Percentiles rank a stretch among this genome's conserved stretches.
Evolutionary conservation across 2,888 invertebrate species (phyloP).

Genomic region (Epistrophe grossulariae): DNA sequence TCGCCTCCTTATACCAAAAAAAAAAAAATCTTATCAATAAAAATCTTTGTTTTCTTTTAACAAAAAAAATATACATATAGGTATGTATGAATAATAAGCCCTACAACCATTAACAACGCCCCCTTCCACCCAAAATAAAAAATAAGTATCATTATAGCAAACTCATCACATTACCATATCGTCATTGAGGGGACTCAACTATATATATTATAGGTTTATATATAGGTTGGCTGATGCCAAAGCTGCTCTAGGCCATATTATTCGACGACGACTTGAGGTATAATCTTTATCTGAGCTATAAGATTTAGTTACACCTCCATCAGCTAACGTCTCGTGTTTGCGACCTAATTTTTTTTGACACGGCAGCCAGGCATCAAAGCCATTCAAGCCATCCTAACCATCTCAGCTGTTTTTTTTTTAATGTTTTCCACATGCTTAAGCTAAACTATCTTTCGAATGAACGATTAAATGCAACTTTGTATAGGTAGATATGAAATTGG

Average conservation of each 20-base stretch:
- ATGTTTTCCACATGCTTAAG: slow-evolving; percentile 49
- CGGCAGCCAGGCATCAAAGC: slow-evolving; percentile 46
- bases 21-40: slow-evolving; percentile 49
- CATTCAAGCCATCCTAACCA: slow-evolving; percentile 42
- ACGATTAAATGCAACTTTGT: slow-evolving; percentile 67
- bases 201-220: neutral
- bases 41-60: slow-evolving; percentile 44
- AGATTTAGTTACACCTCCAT: slow-evolving; percentile 57
- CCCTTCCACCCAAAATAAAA: slow-evolving; percentile 34
- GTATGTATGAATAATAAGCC: slow-evolving; percentile 13
- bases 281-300: slow-evolving; percentile 25
- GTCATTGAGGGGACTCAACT: slow-evolving; percentile 31
- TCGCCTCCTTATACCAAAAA: neutral
- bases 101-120: slow-evolving; percentile 25
- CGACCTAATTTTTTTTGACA: slow-evolving; percentile 68
- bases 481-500: neutral
- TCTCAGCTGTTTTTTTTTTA: slow-evolving; percentile 55
- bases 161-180: slow-evolving; percentile 58
- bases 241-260: slow-evolving; percentile 46
- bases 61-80: neutral
- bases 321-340: slow-evolving; percentile 47
- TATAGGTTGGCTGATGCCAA: neutral
- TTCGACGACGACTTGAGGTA: slow-evolving; percentile 30
- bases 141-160: slow-evolving; percentile 31
- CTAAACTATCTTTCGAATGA: slow-evolving; percentile 24